Conservation (phyloP, 2,888 invertebrate species). For the Halictus quadricinctus region DNA sequence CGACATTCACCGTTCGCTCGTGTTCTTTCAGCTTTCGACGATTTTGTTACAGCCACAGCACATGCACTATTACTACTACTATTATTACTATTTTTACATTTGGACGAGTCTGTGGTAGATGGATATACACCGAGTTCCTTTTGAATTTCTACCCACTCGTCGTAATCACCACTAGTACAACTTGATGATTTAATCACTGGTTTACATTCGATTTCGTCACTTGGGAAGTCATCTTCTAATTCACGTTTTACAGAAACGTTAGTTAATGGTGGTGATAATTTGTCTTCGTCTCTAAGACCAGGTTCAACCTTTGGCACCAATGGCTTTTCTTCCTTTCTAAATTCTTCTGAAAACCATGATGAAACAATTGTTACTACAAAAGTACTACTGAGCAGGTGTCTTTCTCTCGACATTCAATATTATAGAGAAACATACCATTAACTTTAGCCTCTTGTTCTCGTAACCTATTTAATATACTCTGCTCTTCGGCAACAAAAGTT, state of each 20-base stretch:
- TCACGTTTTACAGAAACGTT: constrained; percentile 79
- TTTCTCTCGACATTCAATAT: background rate
- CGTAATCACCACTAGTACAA: constrained; percentile 83
- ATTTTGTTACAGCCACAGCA: constrained; percentile 58
- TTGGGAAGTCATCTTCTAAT: constrained; percentile 78
- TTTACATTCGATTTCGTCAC: constrained; percentile 77
- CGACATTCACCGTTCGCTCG: constrained; percentile 80
- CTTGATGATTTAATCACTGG: constrained; percentile 74
- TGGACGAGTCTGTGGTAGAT: constrained; percentile 71
- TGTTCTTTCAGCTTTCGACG: constrained; percentile 75
- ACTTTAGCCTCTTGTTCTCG: constrained; percentile 83
- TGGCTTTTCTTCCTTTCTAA: constrained; percentile 79
- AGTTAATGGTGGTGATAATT: constrained; percentile 67
- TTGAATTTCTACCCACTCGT: constrained; percentile 88
- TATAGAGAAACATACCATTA: constrained; percentile 71
- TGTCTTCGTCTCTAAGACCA: constrained; percentile 73
- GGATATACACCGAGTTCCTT: constrained; percentile 85
- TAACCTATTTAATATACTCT: constrained; percentile 85
- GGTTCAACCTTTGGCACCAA: constrained; percentile 79
- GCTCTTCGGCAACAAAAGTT: constrained; percentile 89
- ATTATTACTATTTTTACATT: constrained; percentile 72
- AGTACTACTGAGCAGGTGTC: background rate
- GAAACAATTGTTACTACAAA: constrained; percentile 19
- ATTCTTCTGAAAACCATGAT: constrained; percentile 74
- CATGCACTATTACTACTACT: constrained; percentile 65